Conservation (phyloP, 2,888 invertebrate genomes). For the Eupithecia dodoneata region DNA sequence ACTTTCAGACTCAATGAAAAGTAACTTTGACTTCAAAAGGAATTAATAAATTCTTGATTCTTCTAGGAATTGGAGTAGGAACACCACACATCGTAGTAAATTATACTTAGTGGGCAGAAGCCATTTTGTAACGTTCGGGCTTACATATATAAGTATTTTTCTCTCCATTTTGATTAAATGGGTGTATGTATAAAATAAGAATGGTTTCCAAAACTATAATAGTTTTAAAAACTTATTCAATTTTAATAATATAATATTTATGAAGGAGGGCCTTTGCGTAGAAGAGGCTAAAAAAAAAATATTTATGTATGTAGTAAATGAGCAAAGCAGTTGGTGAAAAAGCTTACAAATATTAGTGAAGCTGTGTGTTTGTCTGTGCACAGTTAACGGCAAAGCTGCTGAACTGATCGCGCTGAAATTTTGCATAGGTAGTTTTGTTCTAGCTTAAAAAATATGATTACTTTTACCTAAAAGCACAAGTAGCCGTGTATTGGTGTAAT, state of each 20-base stretch:
- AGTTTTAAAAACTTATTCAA: neutral
- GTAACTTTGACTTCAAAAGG: slow-evolving; percentile 17
- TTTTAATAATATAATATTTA: no score
- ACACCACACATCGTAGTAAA: neutral
- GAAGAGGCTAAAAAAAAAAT: no score
- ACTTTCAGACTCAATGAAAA: slow-evolving; percentile 18
- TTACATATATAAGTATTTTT: neutral
- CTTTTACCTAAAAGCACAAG: neutral
- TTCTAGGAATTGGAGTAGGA: neutral
- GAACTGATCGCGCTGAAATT: neutral
- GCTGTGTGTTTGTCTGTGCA: no score
- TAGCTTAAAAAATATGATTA: neutral
- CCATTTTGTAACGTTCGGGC: neutral
- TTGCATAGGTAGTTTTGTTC: neutral
- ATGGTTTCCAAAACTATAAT: neutral
- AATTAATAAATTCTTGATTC: slow-evolving; percentile 6
- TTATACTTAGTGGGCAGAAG: neutral
- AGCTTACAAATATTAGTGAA: no score
- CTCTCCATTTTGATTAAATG: neutral
- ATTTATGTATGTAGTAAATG: neutral
- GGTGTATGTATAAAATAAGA: no score
- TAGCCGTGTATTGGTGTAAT: no score
- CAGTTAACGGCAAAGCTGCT: no score
- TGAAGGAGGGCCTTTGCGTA: no score
- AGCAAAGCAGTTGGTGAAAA: no score